Conservation (phyloP, 2,113 vertebrate species). For the Psophia crepitans region DNA sequence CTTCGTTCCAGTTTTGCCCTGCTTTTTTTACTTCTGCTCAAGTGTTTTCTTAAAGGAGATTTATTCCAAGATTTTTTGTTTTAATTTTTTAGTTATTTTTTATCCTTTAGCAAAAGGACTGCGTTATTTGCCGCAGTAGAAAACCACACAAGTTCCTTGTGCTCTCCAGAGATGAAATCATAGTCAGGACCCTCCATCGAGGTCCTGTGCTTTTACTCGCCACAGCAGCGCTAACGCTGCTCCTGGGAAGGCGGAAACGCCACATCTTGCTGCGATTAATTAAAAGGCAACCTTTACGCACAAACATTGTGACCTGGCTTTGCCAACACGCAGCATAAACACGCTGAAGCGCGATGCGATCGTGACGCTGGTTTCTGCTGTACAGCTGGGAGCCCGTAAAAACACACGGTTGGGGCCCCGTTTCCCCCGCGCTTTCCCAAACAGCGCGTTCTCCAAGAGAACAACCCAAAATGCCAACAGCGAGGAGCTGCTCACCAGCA, state of each 20-base stretch:
- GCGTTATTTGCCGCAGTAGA: not conserved
- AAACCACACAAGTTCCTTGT: not conserved
- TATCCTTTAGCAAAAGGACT: not conserved
- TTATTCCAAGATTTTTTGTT: not conserved
- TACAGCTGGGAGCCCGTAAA: not conserved
- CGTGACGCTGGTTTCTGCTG: not conserved
- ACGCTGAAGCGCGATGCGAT: not conserved
- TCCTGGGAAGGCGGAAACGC: not conserved
- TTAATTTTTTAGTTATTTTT: not conserved
- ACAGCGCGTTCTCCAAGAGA: not conserved
- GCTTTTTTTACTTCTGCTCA: not conserved
- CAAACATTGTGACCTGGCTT: not conserved
- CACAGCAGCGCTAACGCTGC: no score
- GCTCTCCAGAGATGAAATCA: not conserved
- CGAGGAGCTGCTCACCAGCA: not conserved
- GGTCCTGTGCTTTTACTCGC: no score
- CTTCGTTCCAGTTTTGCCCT: not conserved
- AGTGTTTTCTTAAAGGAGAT: accelerated
- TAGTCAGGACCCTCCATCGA: not conserved
- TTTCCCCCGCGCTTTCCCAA: not conserved
- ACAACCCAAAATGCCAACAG: not conserved
- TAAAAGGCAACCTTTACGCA: not conserved
- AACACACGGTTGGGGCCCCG: accelerated
- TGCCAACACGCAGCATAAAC: not conserved
- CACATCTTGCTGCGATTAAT: not conserved